A percentile compares a stretch with the other conserved stretches of the same genome.
phyloP scores from a whole-genome alignment of 2,888 invertebrate genomes.

The Loripinus fragilis region DNA sequence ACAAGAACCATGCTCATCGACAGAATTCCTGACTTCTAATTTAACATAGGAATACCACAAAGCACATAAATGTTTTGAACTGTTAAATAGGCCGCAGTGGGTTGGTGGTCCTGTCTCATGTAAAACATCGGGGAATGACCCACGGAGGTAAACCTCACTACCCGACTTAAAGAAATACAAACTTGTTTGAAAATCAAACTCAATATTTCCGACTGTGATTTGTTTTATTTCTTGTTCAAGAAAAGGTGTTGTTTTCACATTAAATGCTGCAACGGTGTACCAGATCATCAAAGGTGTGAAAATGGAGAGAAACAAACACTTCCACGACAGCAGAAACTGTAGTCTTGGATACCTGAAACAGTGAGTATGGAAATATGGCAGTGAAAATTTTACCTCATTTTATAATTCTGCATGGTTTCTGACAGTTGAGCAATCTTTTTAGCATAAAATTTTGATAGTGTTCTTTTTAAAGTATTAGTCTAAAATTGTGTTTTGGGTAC shows the following conservation, averaged over 20 bases:
- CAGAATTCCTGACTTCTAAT: constrained; percentile 50
- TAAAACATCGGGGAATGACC: constrained; percentile 48
- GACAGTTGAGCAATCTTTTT: too few species aligned
- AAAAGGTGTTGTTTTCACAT: constrained; percentile 47
- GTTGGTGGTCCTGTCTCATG: constrained; percentile 45
- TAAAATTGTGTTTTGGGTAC: too few species aligned
- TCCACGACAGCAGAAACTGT: constrained; percentile 52
- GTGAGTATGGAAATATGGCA: too few species aligned
- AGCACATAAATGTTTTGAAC: constrained; percentile 55
- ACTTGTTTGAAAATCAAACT: constrained; percentile 68
- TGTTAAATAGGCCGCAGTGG: constrained; percentile 47
- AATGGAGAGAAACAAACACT: constrained; percentile 43
- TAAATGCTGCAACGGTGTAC: constrained; percentile 51
- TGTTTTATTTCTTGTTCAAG: constrained; percentile 58
- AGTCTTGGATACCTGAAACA: constrained; percentile 56
- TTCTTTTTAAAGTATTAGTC: too few species aligned
- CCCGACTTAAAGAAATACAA: constrained; percentile 54
- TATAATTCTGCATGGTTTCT: too few species aligned
- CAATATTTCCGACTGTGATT: constrained; percentile 53
- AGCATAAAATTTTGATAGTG: too few species aligned
- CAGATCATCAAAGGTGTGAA: constrained; percentile 44
- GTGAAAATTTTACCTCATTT: too few species aligned
- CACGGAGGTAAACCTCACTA: constrained; percentile 45
- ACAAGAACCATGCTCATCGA: constrained; percentile 58
- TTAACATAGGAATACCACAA: constrained; percentile 59